phyloP scores from a whole-genome alignment of 2,113 vertebrate species.

The Aythya baeri region DNA sequence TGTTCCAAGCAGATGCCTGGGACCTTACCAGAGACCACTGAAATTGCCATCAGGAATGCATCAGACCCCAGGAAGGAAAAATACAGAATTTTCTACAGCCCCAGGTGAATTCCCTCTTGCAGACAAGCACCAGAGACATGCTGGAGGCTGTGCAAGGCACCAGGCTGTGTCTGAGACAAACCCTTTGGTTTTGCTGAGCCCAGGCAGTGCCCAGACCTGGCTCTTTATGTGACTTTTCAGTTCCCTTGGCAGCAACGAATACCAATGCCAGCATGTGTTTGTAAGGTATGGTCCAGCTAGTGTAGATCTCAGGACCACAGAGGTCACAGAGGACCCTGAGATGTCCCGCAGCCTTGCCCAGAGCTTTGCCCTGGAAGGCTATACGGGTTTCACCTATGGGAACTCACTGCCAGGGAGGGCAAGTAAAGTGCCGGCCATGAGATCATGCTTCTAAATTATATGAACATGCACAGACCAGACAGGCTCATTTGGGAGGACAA shows the following conservation, averaged over 20 bases:
- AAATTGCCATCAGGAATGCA: neutral
- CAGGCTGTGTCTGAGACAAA: neutral
- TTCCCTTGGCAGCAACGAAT: neutral
- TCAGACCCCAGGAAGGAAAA: neutral
- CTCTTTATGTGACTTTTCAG: neutral
- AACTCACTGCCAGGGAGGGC: neutral
- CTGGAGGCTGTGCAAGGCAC: neutral
- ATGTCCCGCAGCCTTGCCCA: neutral
- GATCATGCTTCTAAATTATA: neutral
- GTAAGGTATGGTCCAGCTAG: neutral
- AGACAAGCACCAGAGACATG: neutral
- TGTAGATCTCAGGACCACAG: neutral
- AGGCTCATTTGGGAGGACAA: neutral
- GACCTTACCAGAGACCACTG: neutral
- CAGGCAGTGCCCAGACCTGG: neutral
- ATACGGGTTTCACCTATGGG: neutral
- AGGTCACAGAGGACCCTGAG: no score
- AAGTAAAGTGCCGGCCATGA: neutral
- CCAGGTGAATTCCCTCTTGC: neutral
- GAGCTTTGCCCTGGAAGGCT: neutral
- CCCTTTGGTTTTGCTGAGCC: accelerated
- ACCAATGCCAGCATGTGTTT: neutral
- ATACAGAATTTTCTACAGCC: neutral
- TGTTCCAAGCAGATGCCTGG: neutral
- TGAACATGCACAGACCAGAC: neutral